Evolutionary conservation across 1,140 invertebrate genomes (phyloP).

Genomic region (Pachyrhynchus sulphureomaculatus): DNA sequence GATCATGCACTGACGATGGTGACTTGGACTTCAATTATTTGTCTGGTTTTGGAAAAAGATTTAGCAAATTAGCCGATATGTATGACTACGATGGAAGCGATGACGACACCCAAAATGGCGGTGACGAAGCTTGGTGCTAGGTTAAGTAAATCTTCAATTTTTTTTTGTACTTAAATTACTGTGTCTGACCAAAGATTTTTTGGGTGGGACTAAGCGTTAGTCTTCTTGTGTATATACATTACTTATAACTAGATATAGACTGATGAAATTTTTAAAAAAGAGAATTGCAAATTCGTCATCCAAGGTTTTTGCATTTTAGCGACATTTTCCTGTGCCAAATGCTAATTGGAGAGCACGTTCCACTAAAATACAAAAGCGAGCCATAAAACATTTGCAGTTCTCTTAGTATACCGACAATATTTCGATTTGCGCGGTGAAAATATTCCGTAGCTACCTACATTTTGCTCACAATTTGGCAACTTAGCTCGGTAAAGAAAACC

Average conservation of each 20-base stretch:
- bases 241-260: neutral
- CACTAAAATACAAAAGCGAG: neutral
- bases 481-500: neutral
- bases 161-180: constrained; percentile 41
- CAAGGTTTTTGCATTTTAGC: neutral
- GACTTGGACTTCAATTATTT: constrained; percentile 97
- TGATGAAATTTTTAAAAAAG: neutral
- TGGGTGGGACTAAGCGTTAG: constrained; percentile 25
- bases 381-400: neutral
- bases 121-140: constrained; percentile 78
- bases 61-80: constrained; percentile 96
- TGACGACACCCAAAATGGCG: constrained; percentile 66
- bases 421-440: neutral
- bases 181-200: constrained; percentile 45
- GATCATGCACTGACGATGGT: constrained; percentile 90
- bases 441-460: neutral
- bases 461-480: neutral
- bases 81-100: constrained; percentile 90
- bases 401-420: neutral
- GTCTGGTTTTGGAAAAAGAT: constrained; percentile 93
- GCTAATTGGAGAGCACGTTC: neutral
- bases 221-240: constrained; percentile 22
- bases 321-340: neutral
- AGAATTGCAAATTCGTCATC: neutral
- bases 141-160: constrained; percentile 11